Evolutionary conservation across 1,140 invertebrate genomes (phyloP).

Genomic region (Drosophila suzukii): DNA sequence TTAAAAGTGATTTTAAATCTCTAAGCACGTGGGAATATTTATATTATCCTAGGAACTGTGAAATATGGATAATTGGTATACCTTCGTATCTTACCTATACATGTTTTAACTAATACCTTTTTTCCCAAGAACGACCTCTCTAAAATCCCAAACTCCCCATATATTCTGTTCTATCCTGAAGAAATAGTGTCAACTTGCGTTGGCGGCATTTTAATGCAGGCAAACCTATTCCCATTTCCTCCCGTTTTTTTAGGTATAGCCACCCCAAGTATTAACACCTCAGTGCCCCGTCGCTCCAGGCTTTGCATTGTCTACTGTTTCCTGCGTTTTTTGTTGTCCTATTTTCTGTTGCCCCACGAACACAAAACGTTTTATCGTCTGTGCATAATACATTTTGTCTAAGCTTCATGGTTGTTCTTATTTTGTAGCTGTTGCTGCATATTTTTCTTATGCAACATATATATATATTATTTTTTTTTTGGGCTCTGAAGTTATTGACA

Average conservation of each 20-base stretch:
- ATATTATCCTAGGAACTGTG: no score
- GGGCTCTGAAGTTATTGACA: constrained; percentile 67
- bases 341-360: constrained; percentile 24
- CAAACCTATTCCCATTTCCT: background rate
- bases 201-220: constrained; percentile 73
- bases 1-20: background rate
- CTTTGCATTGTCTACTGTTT: constrained; percentile 72
- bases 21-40: background rate
- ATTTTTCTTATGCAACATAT: constrained; percentile 28
- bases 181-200: constrained; percentile 79
- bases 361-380: constrained; percentile 79
- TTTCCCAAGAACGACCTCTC: background rate
- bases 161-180: constrained; percentile 50
- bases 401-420: constrained; percentile 30
- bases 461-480: constrained; percentile 20
- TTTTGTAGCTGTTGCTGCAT: constrained; percentile 12
- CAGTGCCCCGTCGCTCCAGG: constrained; percentile 22
- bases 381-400: constrained; percentile 78
- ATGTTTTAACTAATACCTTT: background rate
- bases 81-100: no score
- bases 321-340: constrained; percentile 47
- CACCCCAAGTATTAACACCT: constrained; percentile 60
- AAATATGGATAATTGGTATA: background rate
- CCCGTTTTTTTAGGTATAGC: constrained; percentile 11
- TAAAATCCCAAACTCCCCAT: constrained; percentile 6